Evolutionary conservation across 2,888 invertebrate genomes (phyloP).

Genomic region (Leptarthrus brevirostris): DNA sequence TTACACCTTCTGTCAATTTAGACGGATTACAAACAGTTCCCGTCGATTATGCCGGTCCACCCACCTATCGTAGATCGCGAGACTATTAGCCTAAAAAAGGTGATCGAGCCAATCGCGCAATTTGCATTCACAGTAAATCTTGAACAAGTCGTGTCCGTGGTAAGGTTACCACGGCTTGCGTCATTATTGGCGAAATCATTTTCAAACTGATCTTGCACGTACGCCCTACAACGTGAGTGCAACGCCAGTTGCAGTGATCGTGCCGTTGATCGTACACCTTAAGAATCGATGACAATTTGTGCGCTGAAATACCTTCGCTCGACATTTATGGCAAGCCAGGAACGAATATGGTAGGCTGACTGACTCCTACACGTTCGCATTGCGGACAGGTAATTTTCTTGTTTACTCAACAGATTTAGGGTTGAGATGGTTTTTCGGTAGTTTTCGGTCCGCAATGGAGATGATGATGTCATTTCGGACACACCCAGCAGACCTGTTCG

Average conservation of each 20-base stretch:
- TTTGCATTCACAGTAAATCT: not conserved
- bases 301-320: not conserved
- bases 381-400: not conserved
- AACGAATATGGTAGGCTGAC: constrained; percentile 9
- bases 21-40: not conserved
- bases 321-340: constrained; percentile 5
- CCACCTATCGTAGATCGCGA: not conserved
- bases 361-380: not conserved
- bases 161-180: not conserved
- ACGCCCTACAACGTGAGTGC: not conserved
- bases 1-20: not conserved
- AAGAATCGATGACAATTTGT: not conserved
- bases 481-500: not conserved
- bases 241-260: not conserved
- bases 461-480: constrained; percentile 1
- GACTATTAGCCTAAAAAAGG: not conserved
- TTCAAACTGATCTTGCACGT: no score
- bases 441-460: not conserved
- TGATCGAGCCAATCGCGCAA: not conserved
- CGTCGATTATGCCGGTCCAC: not conserved
- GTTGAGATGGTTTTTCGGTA: not conserved
- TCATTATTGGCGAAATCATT: not conserved
- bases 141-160: not conserved
- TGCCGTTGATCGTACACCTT: not conserved
- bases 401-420: not conserved